These are phyloP conservation scores for Latrodectus hesperus DNA, from an alignment of 2,888 invertebrate species.

Conservation along the genomic window DNA sequence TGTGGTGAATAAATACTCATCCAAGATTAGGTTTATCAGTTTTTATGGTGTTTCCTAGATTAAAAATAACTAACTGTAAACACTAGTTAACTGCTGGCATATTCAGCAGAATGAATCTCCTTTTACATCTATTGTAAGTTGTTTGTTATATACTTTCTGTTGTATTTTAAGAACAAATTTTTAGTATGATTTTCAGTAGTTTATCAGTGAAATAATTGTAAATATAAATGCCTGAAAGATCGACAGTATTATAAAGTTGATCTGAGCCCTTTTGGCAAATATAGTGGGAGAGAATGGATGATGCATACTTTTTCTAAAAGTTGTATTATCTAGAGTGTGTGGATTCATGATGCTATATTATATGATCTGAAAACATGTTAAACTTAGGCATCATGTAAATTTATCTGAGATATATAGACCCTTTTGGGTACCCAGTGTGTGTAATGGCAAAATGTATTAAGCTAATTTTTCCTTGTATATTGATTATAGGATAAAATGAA, in stretches of 20 bases:
- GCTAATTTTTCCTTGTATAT: conserved; percentile 55
- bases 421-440: conserved; percentile 54
- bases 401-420: conserved; percentile 54
- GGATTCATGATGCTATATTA: conserved; percentile 38
- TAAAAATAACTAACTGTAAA: conserved; percentile 46
- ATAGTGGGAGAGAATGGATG: conserved; percentile 43
- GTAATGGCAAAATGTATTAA: conserved; percentile 54
- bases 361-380: conserved; percentile 15
- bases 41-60: conserved; percentile 54
- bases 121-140: conserved; percentile 56
- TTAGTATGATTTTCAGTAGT: conserved; percentile 57
- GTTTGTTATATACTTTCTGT: conserved; percentile 57
- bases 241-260: conserved; percentile 62
- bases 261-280: conserved; percentile 41
- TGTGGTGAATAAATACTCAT: conserved; percentile 47
- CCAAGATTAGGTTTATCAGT: conserved; percentile 56
- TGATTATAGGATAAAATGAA: conserved; percentile 52
- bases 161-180: conserved; percentile 66
- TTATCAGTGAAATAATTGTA: conserved; percentile 28
- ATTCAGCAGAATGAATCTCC: conserved; percentile 44
- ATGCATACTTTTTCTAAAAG: conserved; percentile 21
- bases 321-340: conserved; percentile 29
- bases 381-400: conserved; percentile 28
- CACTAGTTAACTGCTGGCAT: conserved; percentile 50
- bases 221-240: conserved; percentile 41